phyloP scores from a whole-genome alignment of 2,113 vertebrate species.

The Proterorhinus semilunaris region DNA sequence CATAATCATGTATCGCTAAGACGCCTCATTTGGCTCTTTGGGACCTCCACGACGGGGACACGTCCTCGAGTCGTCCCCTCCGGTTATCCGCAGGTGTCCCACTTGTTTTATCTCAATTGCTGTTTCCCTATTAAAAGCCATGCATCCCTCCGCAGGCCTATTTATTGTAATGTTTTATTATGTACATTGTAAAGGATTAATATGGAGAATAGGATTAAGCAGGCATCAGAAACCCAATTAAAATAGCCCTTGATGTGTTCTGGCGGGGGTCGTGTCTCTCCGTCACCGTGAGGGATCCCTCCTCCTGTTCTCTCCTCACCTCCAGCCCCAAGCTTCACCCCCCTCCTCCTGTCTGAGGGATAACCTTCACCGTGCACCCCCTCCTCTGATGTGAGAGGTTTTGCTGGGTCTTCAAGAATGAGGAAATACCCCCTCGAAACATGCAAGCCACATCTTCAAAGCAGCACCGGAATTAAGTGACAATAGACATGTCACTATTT shows the following conservation, averaged over 20 bases:
- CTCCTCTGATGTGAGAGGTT: constrained; percentile 40
- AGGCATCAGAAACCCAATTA: constrained; percentile 74
- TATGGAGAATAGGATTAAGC: constrained; percentile 71
- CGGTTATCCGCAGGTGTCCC: constrained; percentile 40
- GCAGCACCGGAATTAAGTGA: neutral
- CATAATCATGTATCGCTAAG: constrained; percentile 16
- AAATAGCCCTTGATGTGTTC: constrained; percentile 65
- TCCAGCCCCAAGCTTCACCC: constrained; percentile 36
- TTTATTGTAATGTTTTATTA: constrained; percentile 59
- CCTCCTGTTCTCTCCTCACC: constrained; percentile 40
- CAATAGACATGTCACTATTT: neutral
- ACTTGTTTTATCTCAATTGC: constrained; percentile 36
- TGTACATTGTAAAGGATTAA: constrained; percentile 71
- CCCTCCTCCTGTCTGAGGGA: neutral
- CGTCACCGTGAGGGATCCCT: constrained; percentile 50
- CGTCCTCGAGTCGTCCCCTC: constrained; percentile 44
- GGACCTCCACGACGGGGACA: constrained; percentile 27
- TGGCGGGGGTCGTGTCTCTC: constrained; percentile 33
- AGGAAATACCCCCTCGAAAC: constrained; percentile 39
- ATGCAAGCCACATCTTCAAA: constrained; percentile 4
- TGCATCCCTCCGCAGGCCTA: constrained; percentile 20
- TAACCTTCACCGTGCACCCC: constrained; percentile 27
- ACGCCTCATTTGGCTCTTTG: constrained; percentile 2
- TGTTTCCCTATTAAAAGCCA: constrained; percentile 36
- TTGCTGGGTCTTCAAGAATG: constrained; percentile 28